Percentiles rank a stretch among this genome's conserved stretches.
phyloP scores from a whole-genome alignment of 2,113 vertebrate genomes.

The Rhodinocichla rosea region DNA sequence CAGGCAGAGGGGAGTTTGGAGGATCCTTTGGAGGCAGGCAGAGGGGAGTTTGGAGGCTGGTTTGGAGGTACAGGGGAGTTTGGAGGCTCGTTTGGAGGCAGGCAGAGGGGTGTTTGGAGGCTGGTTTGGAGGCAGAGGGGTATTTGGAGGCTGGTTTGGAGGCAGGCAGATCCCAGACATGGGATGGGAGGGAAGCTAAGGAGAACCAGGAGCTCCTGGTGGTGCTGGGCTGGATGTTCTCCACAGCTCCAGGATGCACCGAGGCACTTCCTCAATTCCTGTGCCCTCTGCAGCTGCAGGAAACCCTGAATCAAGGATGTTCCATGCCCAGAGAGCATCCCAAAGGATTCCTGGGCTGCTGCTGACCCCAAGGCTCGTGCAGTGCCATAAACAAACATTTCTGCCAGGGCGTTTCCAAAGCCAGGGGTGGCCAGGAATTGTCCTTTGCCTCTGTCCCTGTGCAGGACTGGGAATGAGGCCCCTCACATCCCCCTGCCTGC shows the following conservation, averaged over 20 bases:
- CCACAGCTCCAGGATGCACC: not conserved
- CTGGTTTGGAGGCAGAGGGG: not conserved
- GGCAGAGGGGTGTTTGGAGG: not conserved
- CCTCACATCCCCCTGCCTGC: not conserved
- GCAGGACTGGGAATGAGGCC: not conserved
- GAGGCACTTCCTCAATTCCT: not conserved
- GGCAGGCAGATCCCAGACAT: not conserved
- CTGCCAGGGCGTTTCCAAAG: no score
- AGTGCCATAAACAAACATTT: not conserved
- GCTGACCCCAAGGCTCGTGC: not conserved
- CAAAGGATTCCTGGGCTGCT: not conserved
- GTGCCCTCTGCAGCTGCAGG: not conserved
- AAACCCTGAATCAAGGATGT: not conserved
- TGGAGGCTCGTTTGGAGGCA: no score
- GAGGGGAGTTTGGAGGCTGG: no score
- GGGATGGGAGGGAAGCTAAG: not conserved
- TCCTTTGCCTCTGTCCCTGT: not conserved
- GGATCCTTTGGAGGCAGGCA: no score
- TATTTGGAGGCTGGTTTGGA: not conserved
- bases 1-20: no score
- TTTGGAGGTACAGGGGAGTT: no score
- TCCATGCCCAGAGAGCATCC: not conserved
- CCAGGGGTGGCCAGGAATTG: not conserved
- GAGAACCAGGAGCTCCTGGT: not conserved
- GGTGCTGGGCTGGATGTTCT: not conserved